A percentile compares a stretch with the other conserved stretches of the same genome.
These are phyloP conservation scores for Morelia viridis DNA, from an alignment of 2,797 vertebrate species.

Conservation along the genomic window DNA sequence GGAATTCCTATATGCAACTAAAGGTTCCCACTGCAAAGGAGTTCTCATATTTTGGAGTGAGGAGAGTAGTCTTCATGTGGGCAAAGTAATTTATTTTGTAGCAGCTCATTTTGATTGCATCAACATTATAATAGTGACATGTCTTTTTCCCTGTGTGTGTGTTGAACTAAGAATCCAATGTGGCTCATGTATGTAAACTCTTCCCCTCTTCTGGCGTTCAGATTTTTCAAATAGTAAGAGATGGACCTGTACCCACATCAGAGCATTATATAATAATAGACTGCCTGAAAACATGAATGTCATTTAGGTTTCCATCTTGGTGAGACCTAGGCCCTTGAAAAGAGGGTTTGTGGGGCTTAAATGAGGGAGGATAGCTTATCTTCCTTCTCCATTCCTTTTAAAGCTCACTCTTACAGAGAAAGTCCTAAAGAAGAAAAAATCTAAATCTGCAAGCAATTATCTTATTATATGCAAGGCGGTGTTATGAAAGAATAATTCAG, in stretches of 20 bases:
- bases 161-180: background rate
- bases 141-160: background rate
- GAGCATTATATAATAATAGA: background rate
- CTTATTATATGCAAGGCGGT: constrained; percentile 75
- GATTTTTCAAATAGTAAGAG: background rate
- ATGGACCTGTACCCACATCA: background rate
- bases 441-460: constrained; percentile 78
- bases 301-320: background rate
- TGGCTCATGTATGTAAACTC: background rate
- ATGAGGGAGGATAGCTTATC: background rate
- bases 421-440: constrained; percentile 5
- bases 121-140: background rate
- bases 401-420: constrained; percentile 8
- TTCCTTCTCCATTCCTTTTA: background rate
- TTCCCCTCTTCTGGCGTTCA: background rate
- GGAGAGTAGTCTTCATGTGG: background rate
- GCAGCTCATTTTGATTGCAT: background rate
- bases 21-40: background rate
- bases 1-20: no score
- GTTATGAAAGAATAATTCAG: constrained; percentile 77
- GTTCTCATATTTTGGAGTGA: background rate
- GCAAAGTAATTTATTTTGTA: background rate
- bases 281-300: background rate
- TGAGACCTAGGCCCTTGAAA: background rate
- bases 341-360: background rate